phyloP scores from a whole-genome alignment of 2,113 vertebrate species.

The Xiphophorus hellerii region DNA sequence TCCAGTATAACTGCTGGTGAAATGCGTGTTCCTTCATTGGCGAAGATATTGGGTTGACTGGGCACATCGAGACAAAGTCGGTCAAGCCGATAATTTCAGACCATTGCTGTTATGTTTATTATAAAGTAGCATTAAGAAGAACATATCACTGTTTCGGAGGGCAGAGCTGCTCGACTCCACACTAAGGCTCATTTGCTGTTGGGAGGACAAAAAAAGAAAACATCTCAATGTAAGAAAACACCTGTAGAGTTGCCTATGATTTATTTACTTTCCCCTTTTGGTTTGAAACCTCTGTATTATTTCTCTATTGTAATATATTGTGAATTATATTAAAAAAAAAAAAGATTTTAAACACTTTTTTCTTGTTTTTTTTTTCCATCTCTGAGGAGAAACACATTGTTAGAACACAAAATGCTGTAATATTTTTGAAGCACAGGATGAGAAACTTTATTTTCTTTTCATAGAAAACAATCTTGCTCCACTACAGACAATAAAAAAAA shows the following conservation, averaged over 20 bases:
- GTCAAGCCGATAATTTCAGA: constrained; percentile 53
- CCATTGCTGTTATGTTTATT: constrained; percentile 36
- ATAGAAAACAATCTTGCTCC: constrained; percentile 11
- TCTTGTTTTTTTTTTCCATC: background rate
- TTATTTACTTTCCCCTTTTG: constrained; percentile 48
- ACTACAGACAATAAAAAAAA: constrained; percentile 1
- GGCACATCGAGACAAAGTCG: background rate
- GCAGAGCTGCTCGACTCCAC: constrained; percentile 50
- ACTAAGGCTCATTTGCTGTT: constrained; percentile 19
- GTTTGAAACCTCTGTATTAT: constrained; percentile 72
- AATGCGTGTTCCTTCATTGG: background rate
- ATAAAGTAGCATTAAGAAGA: constrained; percentile 51
- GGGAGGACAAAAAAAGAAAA: constrained; percentile 16
- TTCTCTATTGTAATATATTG: constrained; percentile 77
- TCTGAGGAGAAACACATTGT: background rate
- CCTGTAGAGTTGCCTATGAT: constrained; percentile 36
- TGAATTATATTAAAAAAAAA: constrained; percentile 81
- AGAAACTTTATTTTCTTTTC: background rate
- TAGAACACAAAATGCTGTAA: constrained; percentile 3
- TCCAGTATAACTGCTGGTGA: constrained; percentile 17
- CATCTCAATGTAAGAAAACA: constrained; percentile 2
- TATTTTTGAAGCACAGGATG: constrained; percentile 19
- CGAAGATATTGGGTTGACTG: background rate
- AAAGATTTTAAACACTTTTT: constrained; percentile 58
- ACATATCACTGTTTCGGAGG: constrained; percentile 61